Evolutionary conservation across 2,888 invertebrate genomes (phyloP).

Genomic region (Macaria notata): DNA sequence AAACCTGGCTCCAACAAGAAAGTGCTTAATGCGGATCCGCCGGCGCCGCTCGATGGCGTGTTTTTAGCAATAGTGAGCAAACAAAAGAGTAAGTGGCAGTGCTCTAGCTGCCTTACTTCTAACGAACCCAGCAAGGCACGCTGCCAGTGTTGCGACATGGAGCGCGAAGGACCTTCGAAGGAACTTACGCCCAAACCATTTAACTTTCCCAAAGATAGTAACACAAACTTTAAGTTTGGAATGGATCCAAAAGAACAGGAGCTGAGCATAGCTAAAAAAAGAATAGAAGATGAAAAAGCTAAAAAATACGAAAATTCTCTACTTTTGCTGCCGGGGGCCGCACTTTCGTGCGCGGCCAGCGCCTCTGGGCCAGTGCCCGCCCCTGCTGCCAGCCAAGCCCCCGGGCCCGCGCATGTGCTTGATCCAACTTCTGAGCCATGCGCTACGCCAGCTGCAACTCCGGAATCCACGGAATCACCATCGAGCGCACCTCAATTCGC

Average conservation of each 20-base stretch:
- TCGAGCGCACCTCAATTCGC: background rate
- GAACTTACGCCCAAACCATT: slow-evolving; percentile 13
- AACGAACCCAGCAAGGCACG: slow-evolving; percentile 51
- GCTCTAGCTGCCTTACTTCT: slow-evolving; percentile 57
- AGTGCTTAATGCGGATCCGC: background rate
- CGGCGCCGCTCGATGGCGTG: slow-evolving; percentile 31
- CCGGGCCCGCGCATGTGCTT: slow-evolving; percentile 12
- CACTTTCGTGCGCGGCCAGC: slow-evolving; percentile 55
- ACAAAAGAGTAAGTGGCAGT: slow-evolving; percentile 63
- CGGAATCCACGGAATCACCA: background rate
- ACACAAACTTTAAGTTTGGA: slow-evolving; percentile 57
- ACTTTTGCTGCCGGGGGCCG: slow-evolving; percentile 27
- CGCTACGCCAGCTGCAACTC: background rate
- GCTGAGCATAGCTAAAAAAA: slow-evolving; percentile 34
- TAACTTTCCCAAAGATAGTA: slow-evolving; percentile 16
- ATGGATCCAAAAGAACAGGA: slow-evolving; percentile 53
- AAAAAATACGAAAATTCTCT: slow-evolving; percentile 20
- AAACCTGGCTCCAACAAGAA: slow-evolving; percentile 37
- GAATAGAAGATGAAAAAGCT: slow-evolving; percentile 17
- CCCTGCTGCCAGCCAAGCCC: slow-evolving; percentile 7
- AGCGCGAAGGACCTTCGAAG: slow-evolving; percentile 27
- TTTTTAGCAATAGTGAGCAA: slow-evolving; percentile 44
- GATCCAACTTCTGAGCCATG: slow-evolving; percentile 22
- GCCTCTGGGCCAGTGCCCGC: slow-evolving; percentile 43
- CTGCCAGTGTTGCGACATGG: slow-evolving; percentile 63